Conservation (phyloP, 2,888 invertebrate genomes). For the Steinernema hermaphroditum region DNA sequence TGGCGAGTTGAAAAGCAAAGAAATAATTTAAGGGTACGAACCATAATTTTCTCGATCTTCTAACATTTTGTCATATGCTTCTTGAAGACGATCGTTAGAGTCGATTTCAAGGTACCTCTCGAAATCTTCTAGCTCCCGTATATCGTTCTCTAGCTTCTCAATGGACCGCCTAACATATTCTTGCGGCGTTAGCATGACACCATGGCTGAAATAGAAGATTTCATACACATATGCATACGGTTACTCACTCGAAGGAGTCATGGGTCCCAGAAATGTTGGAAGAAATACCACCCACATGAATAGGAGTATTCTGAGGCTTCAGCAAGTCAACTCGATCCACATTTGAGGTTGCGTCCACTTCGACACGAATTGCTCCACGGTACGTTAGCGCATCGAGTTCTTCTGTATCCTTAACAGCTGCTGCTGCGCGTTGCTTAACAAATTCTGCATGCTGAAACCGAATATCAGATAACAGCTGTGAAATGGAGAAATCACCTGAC, state of each 20-base stretch:
- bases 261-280: not conserved
- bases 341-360: slow-evolving; percentile 14
- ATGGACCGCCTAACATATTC: not conserved
- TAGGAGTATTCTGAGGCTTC: not conserved
- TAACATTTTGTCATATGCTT: not conserved
- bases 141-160: slow-evolving; percentile 14
- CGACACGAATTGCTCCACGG: slow-evolving; percentile 7
- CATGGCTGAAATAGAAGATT: not conserved
- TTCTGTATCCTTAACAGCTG: not conserved
- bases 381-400: slow-evolving; percentile 13
- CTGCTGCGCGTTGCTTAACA: not conserved
- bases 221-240: no score
- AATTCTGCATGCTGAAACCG: not conserved
- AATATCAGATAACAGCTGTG: not conserved
- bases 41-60: slow-evolving; percentile 14
- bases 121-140: slow-evolving; percentile 5
- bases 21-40: no score
- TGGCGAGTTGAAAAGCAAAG: no score
- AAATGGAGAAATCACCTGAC: not conserved
- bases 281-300: not conserved
- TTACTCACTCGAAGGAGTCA: not conserved
- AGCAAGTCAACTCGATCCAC: not conserved
- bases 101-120: slow-evolving; percentile 2
- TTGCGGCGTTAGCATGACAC: slow-evolving; percentile 13
- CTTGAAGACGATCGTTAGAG: slow-evolving; percentile 10